Evolutionary conservation across 2,797 vertebrate genomes (phyloP), one percentile per base, ranked within the genome.

Genomic region (Artibeus jamaicensis): DNA sequence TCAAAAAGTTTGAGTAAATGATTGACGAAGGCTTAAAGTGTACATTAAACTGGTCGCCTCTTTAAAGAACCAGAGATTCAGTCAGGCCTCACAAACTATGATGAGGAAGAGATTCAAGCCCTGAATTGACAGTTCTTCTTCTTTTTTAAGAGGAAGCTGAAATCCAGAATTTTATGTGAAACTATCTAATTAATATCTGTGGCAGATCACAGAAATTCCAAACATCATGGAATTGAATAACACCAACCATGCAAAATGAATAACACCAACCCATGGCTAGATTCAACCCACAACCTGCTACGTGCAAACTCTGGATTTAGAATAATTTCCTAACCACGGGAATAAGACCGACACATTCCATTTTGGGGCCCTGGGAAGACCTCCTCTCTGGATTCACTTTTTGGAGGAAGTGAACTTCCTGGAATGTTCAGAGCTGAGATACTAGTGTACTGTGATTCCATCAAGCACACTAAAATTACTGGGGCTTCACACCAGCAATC

Each of bases 131-230:
- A 81, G 18, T 34, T 19, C 19, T 12, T 76, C 55, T 39, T 34
- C 16, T 18, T 68, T 78, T 87, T 71, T 21, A 16, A 82, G 32
- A 21, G 24, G 65, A 88, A 37, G n/a, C 37, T 89, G 19, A 94
- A 76, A 93, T 85, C 73, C 65, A 82, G 44, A 78, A 50, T 94
- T 78, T 84, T 65, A 82, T 76, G 15, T 71, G 76, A 83, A 86
- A 73, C 67, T 18, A 6, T 15, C 55, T 76, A 57, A 78, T 68
- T 74, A 37, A 39, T 32, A 73, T 79, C 32, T 21, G 15, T 5
- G 8, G 26, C 48, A 55, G 39, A 29, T 53, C 15, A 48, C 26
- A 21, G 44, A 96, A 82, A 71, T 8, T 46, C 26, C 32, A 68
- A 96, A 46, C 37, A 62, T 82, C 24, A 34, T n/a, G n/a, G n/a